Conservation (phyloP, 2,888 invertebrate genomes). For the Sipunculus nudus region DNA sequence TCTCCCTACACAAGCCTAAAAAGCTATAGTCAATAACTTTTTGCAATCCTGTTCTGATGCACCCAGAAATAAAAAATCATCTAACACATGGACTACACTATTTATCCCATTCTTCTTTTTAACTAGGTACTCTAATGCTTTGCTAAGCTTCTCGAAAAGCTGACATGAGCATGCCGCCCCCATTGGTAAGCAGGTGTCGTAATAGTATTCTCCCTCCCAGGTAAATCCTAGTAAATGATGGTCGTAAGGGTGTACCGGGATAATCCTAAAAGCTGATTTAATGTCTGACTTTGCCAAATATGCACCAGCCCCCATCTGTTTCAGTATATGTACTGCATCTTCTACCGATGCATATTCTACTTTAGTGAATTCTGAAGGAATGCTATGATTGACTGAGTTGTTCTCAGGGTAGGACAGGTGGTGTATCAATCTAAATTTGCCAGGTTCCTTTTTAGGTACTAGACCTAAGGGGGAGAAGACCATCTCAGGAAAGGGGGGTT, state of each 20-base stretch:
- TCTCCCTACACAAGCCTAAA: background rate
- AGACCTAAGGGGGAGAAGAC: background rate
- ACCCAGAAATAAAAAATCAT: background rate
- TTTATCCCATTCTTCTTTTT: background rate
- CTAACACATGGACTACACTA: background rate
- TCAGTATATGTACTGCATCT: background rate
- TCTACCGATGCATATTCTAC: background rate
- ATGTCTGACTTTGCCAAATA: background rate
- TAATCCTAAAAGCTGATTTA: background rate
- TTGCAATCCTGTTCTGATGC: background rate
- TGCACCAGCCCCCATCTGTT: background rate
- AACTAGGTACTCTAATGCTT: background rate
- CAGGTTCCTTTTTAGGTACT: background rate
- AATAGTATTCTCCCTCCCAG: background rate
- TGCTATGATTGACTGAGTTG: background rate
- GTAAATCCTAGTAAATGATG: background rate
- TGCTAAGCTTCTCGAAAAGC: background rate
- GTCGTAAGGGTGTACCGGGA: background rate
- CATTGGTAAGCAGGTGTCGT: background rate
- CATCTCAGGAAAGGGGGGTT: background rate
- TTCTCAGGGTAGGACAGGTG: background rate
- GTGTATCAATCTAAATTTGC: background rate
- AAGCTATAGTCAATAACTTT: background rate
- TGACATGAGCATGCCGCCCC: background rate
- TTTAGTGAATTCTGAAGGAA: background rate